Evolutionary conservation across 2,888 invertebrate genomes (phyloP), one percentile per base, ranked within the genome.

Genomic region (Syrista parreyssii): DNA sequence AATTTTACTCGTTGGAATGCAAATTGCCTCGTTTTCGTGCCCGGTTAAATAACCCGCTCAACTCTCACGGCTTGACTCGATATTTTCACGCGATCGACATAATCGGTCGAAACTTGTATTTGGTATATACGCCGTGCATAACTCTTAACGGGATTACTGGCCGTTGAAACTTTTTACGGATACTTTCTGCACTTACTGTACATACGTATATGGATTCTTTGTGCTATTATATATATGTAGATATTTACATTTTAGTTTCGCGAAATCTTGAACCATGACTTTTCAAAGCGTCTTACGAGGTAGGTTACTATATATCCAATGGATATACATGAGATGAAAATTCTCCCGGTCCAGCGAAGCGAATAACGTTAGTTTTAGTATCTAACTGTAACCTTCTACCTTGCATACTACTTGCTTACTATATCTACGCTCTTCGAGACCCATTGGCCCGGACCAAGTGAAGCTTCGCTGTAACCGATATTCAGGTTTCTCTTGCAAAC

Each of bases 1-100:
- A 85, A 85, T 85, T 86, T 81, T 33, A 72, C 71, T 79, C 79
- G 68, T 72, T 75, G 73, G 79, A 79, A 84, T 82, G 85, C 82
- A 84, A 86, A 86, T 85, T 81, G 78, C 79, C 80, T 82, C 77
- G 77, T 81, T 83, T 78, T 31, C 77, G 33, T 72, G 31, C 68
- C 23, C 55, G 55, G 23, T 55, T 55, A 55, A 55, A 55, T 55
- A 55, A 9, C 23, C 55, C 55, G 23, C 55, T 55, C 23, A 55
- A 9, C 23, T 23, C 9, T 23, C 23, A 55, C 55, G 9, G 55
- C 23, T 55, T 2, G 55, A 23, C 55, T 23, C 23, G 55, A 55
- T 23, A 55, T 55, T 55, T 55, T 55, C 23, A 6, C 55, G 9
- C 55, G 55, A 55, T 55, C 55, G 55, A 55, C 23, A 23, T 55